These are phyloP conservation scores for Plestiodon gilberti DNA, from an alignment of 2,113 vertebrate species.

Conservation along the genomic window DNA sequence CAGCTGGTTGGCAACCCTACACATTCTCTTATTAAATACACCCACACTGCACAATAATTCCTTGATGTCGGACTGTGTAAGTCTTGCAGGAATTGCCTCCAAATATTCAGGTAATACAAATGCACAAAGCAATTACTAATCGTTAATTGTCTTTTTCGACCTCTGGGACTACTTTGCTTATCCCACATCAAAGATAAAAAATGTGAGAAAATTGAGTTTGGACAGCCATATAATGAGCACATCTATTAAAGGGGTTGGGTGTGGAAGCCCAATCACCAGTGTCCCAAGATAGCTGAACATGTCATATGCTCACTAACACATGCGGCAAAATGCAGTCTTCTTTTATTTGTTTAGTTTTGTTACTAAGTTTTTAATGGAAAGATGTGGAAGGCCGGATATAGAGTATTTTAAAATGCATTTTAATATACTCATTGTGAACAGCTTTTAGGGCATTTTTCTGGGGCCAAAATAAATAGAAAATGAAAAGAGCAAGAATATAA, in stretches of 20 bases:
- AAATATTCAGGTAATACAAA: slow-evolving; percentile 1
- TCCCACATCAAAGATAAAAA: slow-evolving; percentile 50
- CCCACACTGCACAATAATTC: slow-evolving; percentile 53
- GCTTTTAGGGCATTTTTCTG: neutral
- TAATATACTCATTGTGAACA: neutral
- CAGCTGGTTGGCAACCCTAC: neutral
- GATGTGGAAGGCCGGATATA: slow-evolving; percentile 6
- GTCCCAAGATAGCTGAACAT: slow-evolving; percentile 23
- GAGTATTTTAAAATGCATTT: neutral
- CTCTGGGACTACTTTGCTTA: slow-evolving; percentile 40
- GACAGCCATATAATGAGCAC: slow-evolving; percentile 58
- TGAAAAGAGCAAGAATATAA: neutral
- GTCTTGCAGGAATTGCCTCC: slow-evolving; percentile 37
- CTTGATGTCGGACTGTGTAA: slow-evolving; percentile 38
- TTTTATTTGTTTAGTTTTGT: slow-evolving; percentile 34
- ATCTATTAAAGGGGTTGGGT: slow-evolving; percentile 57
- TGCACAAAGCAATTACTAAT: slow-evolving; percentile 46
- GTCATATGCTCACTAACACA: neutral
- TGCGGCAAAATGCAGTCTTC: slow-evolving; percentile 33
- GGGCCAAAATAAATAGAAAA: neutral
- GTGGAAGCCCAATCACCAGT: slow-evolving; percentile 11
- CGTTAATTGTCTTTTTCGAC: slow-evolving; percentile 44
- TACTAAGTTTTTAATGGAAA: slow-evolving; percentile 26
- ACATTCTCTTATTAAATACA: slow-evolving; percentile 46
- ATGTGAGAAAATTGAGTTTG: slow-evolving; percentile 50